Base-by-base conservation (phyloP, 2,888 invertebrate genomes). In the Amiota minor region DNA sequence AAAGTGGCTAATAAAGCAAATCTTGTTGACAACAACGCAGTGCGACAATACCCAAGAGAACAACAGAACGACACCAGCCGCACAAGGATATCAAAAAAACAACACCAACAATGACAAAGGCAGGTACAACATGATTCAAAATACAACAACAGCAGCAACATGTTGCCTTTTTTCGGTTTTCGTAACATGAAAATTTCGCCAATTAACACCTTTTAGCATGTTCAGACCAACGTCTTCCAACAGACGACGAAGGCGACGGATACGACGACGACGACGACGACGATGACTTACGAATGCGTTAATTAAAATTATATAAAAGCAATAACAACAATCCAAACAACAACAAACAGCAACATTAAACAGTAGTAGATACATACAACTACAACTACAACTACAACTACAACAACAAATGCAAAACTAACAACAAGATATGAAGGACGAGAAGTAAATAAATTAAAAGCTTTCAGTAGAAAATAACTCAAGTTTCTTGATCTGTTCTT, bases 1-100 rank as follows among this genome's bases (percentile, higher is more conserved):
- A 88, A 88, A 88, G 85, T 86, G 82, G 85, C 87, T 88, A 88
- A 88, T 88, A 88, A 88, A 88, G 88, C 88, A 88, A 88, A 88
- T 86, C 88, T 85, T 88, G 87, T 87, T 88, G 88, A 88, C 88
- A 87, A 86, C 82, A 20, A 79, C 81, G 78, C 82, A 75, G 80
- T 83, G 79, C 80, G 76, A 81, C 83, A 81, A 68, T 68, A 53
- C 53, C n/a, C 11, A 68, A 53, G 20, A 67, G 20, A 76, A 79
- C 78, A 80, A 72, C 74, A 68, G 56, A 80, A 64, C 71, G 55
- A 53, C 71, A 70, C 53, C 75, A 70, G 67, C 46, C 20, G 45
- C 50, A 70, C 61, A 71, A 75, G 61, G 64, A 61, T 68, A 71
- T 12, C 73, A 75, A 59, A 61, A 71, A 56, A 23, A 3, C 61